Conservation (phyloP, 2,888 invertebrate species). For the Tipula unca region DNA sequence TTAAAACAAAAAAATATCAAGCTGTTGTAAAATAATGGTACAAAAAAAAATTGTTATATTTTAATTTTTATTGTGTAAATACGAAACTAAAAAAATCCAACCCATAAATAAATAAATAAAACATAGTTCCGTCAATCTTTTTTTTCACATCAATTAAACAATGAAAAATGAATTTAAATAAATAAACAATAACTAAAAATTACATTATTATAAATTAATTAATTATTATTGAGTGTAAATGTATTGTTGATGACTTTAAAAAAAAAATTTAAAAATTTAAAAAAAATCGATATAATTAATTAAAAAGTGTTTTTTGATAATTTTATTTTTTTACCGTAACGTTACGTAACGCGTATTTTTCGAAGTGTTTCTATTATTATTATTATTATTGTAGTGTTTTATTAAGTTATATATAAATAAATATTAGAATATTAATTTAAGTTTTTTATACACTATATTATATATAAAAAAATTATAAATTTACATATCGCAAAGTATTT, state of each 20-base stretch:
- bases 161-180: constrained; percentile 16
- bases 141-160: constrained; percentile 15
- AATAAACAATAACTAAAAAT: constrained; percentile 19
- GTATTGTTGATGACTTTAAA: constrained; percentile 14
- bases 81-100: not conserved
- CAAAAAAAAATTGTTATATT: constrained; percentile 14
- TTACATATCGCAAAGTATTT: constrained; percentile 9
- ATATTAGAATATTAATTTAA: constrained; percentile 4
- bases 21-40: not conserved
- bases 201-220: constrained; percentile 16
- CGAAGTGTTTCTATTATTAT: constrained; percentile 18
- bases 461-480: not conserved
- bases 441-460: not conserved
- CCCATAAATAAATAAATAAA: not conserved
- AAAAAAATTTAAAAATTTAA: not conserved
- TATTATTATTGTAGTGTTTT: constrained; percentile 14
- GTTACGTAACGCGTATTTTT: constrained; percentile 19
- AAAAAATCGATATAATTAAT: constrained; percentile 16
- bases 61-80: not conserved
- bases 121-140: constrained; percentile 19
- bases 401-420: not conserved
- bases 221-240: constrained; percentile 17
- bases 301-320: constrained; percentile 18
- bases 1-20: not conserved
- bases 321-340: constrained; percentile 19